Percentiles rank a stretch among this genome's conserved stretches.
Conservation (phyloP, 2,113 vertebrate genomes). For the Strix aluco region DNA sequence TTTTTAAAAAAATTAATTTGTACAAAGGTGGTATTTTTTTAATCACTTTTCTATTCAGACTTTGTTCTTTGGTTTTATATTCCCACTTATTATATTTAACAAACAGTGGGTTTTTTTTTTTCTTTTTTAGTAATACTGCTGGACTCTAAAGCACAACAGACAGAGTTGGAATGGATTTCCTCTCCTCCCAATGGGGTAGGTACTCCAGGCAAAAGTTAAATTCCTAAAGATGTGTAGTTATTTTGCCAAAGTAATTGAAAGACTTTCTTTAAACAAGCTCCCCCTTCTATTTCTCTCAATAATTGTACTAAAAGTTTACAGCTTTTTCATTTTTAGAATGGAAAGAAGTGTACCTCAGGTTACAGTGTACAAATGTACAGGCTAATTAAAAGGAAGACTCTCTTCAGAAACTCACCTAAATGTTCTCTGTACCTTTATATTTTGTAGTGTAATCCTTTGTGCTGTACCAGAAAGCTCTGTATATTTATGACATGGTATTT, state of each 20-base stretch:
- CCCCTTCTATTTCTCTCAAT: not conserved
- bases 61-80: not conserved
- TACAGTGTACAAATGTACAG: constrained; percentile 2
- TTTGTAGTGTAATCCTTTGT: constrained; percentile 14
- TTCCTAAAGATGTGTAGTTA: not conserved
- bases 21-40: not conserved
- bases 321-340: constrained; percentile 19
- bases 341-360: constrained; percentile 4
- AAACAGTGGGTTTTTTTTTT: constrained; percentile 19
- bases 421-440: not conserved
- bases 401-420: constrained; percentile 46
- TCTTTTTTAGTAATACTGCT: constrained; percentile 89
- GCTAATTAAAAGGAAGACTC: constrained; percentile 38
- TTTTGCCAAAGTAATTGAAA: not conserved
- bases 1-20: not conserved
- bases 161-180: constrained; percentile 98
- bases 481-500: not conserved
- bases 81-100: not conserved
- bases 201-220: constrained; percentile 10
- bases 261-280: not conserved
- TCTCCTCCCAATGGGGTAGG: constrained; percentile 98
- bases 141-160: constrained; percentile 99
- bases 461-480: not conserved
- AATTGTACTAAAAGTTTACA: not conserved
- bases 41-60: not conserved